Conservation (phyloP, 2,888 invertebrate genomes). For the Melanotus villosus region DNA sequence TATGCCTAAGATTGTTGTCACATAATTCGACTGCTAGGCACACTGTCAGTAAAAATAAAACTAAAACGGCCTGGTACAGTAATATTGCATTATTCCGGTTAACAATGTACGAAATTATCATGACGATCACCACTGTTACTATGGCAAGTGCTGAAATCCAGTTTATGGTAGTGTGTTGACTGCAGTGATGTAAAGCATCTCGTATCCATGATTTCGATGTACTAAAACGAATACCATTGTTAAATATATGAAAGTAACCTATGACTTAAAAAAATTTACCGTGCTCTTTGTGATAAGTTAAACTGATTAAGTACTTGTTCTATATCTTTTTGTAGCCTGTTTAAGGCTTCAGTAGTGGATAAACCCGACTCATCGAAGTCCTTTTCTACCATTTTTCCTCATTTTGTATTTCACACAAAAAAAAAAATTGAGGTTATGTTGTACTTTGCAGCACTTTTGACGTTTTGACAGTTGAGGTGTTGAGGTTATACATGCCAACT, state of each 20-base stretch:
- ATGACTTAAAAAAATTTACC: slow-evolving; percentile 61
- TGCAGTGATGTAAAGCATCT: slow-evolving; percentile 71
- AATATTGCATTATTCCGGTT: slow-evolving; percentile 67
- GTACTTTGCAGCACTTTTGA: not conserved
- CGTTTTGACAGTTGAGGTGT: not conserved
- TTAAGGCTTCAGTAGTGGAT: slow-evolving; percentile 78
- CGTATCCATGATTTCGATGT: slow-evolving; percentile 69
- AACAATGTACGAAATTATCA: slow-evolving; percentile 68
- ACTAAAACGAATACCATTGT: slow-evolving; percentile 57
- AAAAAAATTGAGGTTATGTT: slow-evolving; percentile 24
- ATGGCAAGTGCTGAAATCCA: slow-evolving; percentile 77
- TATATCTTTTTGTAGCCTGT: slow-evolving; percentile 80
- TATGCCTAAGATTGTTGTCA: slow-evolving; percentile 77
- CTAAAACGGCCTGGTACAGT: slow-evolving; percentile 72
- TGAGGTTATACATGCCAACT: not conserved
- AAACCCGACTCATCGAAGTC: slow-evolving; percentile 68
- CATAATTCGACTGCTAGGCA: slow-evolving; percentile 75
- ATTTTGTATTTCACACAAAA: not conserved
- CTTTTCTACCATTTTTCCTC: slow-evolving; percentile 10
- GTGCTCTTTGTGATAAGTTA: slow-evolving; percentile 71
- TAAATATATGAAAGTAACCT: not conserved
- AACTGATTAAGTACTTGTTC: slow-evolving; percentile 75
- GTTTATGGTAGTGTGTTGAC: slow-evolving; percentile 76
- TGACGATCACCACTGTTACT: slow-evolving; percentile 70
- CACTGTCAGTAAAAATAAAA: slow-evolving; percentile 70